Percentiles rank a stretch among this genome's conserved stretches.
phyloP scores from a whole-genome alignment of 2,888 invertebrate species.

The Athetis lepigone region DNA sequence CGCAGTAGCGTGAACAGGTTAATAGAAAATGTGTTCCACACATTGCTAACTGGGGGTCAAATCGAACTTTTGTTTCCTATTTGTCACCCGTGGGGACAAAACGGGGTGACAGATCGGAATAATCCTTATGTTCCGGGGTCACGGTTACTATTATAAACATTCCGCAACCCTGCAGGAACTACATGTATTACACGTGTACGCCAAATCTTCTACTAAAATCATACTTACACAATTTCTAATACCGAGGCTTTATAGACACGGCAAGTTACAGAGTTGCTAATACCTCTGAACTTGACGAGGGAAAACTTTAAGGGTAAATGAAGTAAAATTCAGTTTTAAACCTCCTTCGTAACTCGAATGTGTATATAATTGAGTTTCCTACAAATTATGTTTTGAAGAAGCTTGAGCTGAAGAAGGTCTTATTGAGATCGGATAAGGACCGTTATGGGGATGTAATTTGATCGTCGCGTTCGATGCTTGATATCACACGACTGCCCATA shows the following conservation, averaged over 20 bases:
- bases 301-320: constrained; percentile 30
- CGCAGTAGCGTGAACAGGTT: too few species aligned
- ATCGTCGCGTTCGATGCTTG: constrained; percentile 13
- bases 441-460: constrained; percentile 29
- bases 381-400: constrained; percentile 47
- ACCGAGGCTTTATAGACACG: constrained; percentile 20
- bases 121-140: too few species aligned
- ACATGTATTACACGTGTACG: too few species aligned
- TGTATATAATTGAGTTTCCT: constrained; percentile 36
- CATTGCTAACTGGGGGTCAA: too few species aligned
- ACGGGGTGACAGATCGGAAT: too few species aligned
- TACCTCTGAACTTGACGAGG: constrained; percentile 38
- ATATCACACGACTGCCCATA: too few species aligned
- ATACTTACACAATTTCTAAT: constrained; percentile 3
- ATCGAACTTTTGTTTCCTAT: too few species aligned
- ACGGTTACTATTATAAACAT: too few species aligned
- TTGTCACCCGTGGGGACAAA: too few species aligned
- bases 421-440: constrained; percentile 11
- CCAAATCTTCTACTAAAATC: too few species aligned
- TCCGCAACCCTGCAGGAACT: not conserved
- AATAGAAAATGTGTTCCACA: too few species aligned
- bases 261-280: constrained; percentile 42
- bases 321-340: constrained; percentile 48
- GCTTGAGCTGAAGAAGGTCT: constrained; percentile 17
- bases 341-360: constrained; percentile 24